Conservation (phyloP, 2,797 vertebrate species). For the Cirrhinus molitorella region DNA sequence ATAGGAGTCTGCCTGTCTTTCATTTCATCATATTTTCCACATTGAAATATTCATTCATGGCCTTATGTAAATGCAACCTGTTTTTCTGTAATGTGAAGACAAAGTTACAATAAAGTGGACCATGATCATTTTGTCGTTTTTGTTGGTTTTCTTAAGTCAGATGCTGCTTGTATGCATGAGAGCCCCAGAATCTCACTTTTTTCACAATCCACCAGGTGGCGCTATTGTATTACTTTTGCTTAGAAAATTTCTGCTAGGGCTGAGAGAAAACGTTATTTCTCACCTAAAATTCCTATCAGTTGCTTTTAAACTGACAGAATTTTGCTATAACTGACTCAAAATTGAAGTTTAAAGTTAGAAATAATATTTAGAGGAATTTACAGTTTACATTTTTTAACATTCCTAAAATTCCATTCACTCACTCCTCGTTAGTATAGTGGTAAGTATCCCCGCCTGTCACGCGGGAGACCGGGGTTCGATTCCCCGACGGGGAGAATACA, state of each 20-base stretch:
- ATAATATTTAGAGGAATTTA: too few species aligned
- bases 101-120: conserved; percentile 76
- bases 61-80: conserved; percentile 53
- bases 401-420: rapidly evolving
- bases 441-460: background rate
- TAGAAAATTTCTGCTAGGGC: background rate
- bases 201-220: conserved; percentile 50
- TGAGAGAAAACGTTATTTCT: background rate
- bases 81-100: conserved; percentile 60
- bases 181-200: background rate
- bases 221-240: background rate
- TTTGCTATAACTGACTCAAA: too few species aligned
- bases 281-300: background rate
- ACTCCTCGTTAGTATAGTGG: conserved; percentile 38
- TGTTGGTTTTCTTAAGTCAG: conserved; percentile 10
- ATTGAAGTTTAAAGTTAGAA: background rate
- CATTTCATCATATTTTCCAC: background rate
- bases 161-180: background rate
- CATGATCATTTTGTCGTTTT: conserved; percentile 44
- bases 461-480: conserved; percentile 42
- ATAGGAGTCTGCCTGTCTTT: background rate
- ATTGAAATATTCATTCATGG: conserved; percentile 30
- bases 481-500: background rate
- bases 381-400: background rate
- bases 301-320: background rate